Percentiles rank a stretch among this genome's conserved stretches.
Evolutionary conservation across 1,140 invertebrate genomes (phyloP).

Genomic region (Vanessa tameamea): DNA sequence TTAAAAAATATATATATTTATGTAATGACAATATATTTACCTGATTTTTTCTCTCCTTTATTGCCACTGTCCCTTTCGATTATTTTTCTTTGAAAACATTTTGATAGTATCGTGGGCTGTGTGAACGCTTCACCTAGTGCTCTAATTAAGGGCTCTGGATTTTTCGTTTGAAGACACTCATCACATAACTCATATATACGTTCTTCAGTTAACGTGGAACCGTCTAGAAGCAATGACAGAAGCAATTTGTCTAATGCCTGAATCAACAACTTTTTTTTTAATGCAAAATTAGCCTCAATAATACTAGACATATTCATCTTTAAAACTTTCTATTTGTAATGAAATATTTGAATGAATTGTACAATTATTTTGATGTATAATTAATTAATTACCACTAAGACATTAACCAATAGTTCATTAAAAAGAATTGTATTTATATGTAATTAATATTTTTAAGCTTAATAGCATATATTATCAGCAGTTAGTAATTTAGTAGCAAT

Average conservation of each 20-base stretch:
- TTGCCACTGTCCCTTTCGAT: conserved; percentile 41
- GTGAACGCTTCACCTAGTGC: conserved; percentile 72
- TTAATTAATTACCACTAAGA: background rate
- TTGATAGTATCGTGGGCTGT: conserved; percentile 80
- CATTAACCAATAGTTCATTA: conserved; percentile 20
- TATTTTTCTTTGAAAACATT: conserved; percentile 81
- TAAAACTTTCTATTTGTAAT: background rate
- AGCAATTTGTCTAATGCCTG: conserved; percentile 48
- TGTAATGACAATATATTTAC: conserved; percentile 36
- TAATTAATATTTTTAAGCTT: no score
- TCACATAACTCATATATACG: conserved; percentile 72
- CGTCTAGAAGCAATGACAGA: conserved; percentile 55
- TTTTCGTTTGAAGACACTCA: conserved; percentile 64
- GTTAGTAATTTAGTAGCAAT: background rate
- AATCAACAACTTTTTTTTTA: conserved; percentile 39
- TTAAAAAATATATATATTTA: background rate
- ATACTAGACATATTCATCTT: conserved; percentile 25
- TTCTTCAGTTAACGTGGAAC: conserved; percentile 72
- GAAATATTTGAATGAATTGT: background rate
- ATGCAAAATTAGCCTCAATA: conserved; percentile 25
- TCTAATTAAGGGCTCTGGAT: conserved; percentile 59
- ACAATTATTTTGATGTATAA: background rate
- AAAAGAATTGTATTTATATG: background rate
- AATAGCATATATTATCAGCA: no score
- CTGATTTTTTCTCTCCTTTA: conserved; percentile 47